These are phyloP conservation scores for Melanotaenia trifasciata DNA, from an alignment of 2,797 vertebrate genomes.

Conservation along the genomic window DNA sequence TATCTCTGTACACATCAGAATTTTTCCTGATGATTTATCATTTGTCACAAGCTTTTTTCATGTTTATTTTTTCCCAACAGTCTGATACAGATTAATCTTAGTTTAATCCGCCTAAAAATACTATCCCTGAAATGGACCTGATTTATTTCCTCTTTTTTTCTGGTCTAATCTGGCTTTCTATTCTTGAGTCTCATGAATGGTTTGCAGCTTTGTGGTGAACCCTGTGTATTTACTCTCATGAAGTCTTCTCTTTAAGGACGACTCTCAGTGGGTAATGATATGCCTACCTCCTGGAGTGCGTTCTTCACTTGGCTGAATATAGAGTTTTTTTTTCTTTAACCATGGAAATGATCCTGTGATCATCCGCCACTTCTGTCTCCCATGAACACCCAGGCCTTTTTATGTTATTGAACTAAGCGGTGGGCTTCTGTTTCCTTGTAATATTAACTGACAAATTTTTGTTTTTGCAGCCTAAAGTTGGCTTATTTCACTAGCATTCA, in stretches of 20 bases:
- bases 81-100: too few relatives aligned
- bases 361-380: neutral
- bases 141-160: neutral
- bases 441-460: neutral
- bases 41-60: too few relatives aligned
- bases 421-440: neutral
- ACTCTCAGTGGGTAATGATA: conserved; percentile 10
- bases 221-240: neutral
- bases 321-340: neutral
- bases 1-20: too few relatives aligned
- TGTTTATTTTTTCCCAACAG: too few relatives aligned
- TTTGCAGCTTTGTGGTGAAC: conserved; percentile 6
- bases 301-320: neutral
- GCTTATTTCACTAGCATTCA: neutral
- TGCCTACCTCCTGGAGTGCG: conserved; percentile 2
- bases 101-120: neutral
- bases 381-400: neutral
- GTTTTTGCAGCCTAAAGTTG: neutral
- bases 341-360: conserved; percentile 1
- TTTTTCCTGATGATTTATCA: too few relatives aligned
- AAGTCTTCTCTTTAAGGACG: conserved; percentile 1
- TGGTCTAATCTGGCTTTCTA: conserved; percentile 5
- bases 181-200: neutral
- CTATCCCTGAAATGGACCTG: neutral
- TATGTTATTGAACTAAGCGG: neutral